phyloP scores from a whole-genome alignment of 1,140 invertebrate species.

The Diachasmimorpha longicaudata region DNA sequence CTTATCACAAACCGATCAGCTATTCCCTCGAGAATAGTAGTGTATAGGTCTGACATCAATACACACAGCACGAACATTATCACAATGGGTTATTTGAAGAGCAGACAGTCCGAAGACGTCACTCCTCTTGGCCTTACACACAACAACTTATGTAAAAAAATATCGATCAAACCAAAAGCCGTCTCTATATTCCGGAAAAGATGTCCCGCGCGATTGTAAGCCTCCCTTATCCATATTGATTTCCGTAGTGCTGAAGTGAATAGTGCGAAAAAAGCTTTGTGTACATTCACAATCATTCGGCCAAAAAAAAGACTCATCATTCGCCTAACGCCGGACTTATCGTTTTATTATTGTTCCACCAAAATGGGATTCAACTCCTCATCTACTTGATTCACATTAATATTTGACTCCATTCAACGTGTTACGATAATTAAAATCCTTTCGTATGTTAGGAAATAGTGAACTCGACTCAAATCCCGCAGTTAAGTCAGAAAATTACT shows the following conservation, averaged over 20 bases:
- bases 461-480: too few relatives aligned
- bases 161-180: background rate
- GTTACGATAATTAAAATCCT: too few relatives aligned
- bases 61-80: background rate
- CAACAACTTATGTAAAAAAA: background rate
- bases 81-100: conserved; percentile 8
- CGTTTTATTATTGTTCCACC: too few relatives aligned
- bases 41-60: background rate
- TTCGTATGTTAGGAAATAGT: too few relatives aligned
- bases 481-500: too few relatives aligned
- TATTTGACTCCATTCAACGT: too few relatives aligned
- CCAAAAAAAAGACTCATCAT: too few relatives aligned
- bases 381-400: too few relatives aligned
- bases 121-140: background rate
- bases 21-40: background rate
- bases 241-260: background rate
- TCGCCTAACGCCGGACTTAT: too few relatives aligned
- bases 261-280: too few relatives aligned
- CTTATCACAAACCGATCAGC: background rate
- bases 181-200: background rate
- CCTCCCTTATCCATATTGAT: background rate
- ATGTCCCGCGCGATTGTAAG: background rate
- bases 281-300: too few relatives aligned
- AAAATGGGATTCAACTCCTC: too few relatives aligned
- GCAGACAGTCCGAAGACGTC: conserved; percentile 3